Percentiles rank a stretch among this genome's conserved stretches.
Evolutionary conservation across 2,797 vertebrate species (phyloP).

Genomic region (Phyllotis vaccarum): DNA sequence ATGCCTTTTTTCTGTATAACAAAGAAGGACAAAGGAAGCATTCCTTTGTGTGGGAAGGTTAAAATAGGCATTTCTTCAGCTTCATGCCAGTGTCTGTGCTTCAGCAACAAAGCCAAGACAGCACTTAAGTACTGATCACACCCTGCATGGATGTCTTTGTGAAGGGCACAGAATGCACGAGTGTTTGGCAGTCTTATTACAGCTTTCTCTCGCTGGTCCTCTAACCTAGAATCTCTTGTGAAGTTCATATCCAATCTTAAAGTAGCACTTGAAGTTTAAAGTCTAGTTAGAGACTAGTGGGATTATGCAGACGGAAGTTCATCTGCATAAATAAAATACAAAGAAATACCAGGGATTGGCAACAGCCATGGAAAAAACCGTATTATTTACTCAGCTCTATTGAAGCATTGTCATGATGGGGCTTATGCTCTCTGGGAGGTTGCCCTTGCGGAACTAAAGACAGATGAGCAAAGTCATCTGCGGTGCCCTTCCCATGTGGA

Average conservation of each 20-base stretch:
- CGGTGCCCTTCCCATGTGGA: rapidly evolving
- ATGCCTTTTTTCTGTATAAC: constrained; percentile 40
- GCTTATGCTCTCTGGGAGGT: not conserved
- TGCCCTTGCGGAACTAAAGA: not conserved
- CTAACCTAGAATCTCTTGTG: not conserved
- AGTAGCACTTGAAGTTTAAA: constrained; percentile 23
- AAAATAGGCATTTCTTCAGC: not conserved
- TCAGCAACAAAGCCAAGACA: not conserved
- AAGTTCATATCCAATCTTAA: constrained; percentile 13
- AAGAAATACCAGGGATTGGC: not conserved
- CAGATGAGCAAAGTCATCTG: too few species aligned
- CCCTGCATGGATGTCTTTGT: not conserved
- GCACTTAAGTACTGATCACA: not conserved
- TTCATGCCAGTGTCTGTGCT: not conserved
- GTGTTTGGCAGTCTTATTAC: not conserved
- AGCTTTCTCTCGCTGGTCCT: not conserved
- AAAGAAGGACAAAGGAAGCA: not conserved
- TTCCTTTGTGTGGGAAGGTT: constrained; percentile 6
- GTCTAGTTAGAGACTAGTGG: constrained; percentile 6
- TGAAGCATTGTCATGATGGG: not conserved
- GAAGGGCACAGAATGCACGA: not conserved
- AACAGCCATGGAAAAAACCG: not conserved
- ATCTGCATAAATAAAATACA: constrained; percentile 4
- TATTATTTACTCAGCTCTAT: not conserved
- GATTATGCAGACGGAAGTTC: not conserved